These are phyloP conservation scores for Nothoprocta pentlandii DNA, from an alignment of 2,113 vertebrate species.

Conservation along the genomic window DNA sequence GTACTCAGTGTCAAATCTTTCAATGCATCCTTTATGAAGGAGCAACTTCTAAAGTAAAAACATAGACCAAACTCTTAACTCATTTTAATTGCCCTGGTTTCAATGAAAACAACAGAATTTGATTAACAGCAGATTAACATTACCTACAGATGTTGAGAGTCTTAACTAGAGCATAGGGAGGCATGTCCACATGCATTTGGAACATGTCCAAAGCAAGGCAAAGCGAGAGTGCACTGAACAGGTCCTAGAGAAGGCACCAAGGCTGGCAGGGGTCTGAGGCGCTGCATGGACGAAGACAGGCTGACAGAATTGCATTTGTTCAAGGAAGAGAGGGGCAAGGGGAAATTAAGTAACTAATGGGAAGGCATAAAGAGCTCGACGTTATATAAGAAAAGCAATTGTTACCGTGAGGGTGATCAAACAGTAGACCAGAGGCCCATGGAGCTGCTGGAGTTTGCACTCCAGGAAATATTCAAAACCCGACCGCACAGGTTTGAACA, in stretches of 20 bases:
- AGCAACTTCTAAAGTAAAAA: constrained; percentile 1
- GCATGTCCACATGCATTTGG: background rate
- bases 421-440: background rate
- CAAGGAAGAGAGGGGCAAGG: background rate
- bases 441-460: background rate
- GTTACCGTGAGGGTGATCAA: background rate
- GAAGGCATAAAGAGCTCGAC: background rate
- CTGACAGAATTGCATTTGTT: background rate
- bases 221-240: background rate
- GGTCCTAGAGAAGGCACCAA: background rate
- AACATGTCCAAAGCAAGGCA: background rate
- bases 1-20: background rate
- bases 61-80: background rate
- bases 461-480: background rate
- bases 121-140: background rate
- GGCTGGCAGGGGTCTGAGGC: background rate
- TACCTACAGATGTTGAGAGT: background rate
- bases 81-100: background rate
- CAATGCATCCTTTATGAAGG: background rate
- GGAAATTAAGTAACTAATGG: background rate
- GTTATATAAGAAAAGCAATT: background rate
- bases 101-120: background rate
- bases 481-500: background rate
- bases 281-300: background rate
- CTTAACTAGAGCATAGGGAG: background rate